Conservation (phyloP, 2,888 invertebrate genomes). For the Agapetus fuscipes region DNA sequence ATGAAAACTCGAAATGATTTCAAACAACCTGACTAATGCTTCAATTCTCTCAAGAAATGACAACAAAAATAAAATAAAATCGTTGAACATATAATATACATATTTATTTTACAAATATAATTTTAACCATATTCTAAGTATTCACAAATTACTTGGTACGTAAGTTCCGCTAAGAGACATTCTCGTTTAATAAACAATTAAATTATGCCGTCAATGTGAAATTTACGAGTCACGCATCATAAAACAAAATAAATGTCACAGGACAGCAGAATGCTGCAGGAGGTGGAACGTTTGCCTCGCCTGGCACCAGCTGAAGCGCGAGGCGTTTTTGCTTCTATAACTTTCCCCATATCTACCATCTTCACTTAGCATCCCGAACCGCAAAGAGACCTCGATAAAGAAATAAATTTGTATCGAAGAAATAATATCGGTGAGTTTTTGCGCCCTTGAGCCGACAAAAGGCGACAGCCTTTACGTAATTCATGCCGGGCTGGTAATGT, state of each 20-base stretch:
- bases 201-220: neutral
- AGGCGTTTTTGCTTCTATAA: conserved; percentile 1
- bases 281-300: too few relatives aligned
- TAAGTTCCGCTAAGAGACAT: too few relatives aligned
- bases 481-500: conserved; percentile 3
- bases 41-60: too few relatives aligned
- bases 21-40: too few relatives aligned
- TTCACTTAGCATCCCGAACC: conserved; percentile 1
- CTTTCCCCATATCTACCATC: conserved; percentile 8
- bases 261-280: neutral
- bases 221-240: neutral
- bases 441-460: conserved; percentile 9
- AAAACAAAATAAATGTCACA: neutral
- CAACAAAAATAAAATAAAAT: too few relatives aligned
- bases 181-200: neutral
- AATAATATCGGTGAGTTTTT: conserved; percentile 16
- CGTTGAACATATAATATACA: too few relatives aligned
- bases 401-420: conserved; percentile 16
- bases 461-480: conserved; percentile 5
- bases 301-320: neutral
- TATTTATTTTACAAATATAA: too few relatives aligned
- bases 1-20: too few relatives aligned
- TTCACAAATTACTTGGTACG: too few relatives aligned
- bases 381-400: conserved; percentile 9
- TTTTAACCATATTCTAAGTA: too few relatives aligned